Evolutionary conservation across 1,140 invertebrate genomes (phyloP).

Genomic region (Drosophila nigrodunni): DNA sequence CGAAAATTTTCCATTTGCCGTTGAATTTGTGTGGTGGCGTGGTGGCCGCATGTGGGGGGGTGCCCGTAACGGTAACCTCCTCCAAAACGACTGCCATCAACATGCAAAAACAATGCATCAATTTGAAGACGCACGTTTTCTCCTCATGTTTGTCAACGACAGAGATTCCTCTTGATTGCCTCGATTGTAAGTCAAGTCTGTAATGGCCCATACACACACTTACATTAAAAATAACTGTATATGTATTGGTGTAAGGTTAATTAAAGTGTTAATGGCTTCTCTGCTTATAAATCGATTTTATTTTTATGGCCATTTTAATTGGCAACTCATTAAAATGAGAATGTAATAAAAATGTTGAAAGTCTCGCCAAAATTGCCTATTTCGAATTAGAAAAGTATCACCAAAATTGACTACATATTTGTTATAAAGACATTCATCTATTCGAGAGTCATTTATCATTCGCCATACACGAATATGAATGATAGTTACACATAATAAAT

Average conservation of each 20-base stretch:
- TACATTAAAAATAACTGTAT: background rate
- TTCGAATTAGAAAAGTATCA: background rate
- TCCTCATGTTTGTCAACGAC: constrained; percentile 43
- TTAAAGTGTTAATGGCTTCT: constrained; percentile 59
- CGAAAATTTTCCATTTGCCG: constrained; percentile 60
- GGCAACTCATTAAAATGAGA: background rate
- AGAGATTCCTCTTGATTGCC: constrained; percentile 70
- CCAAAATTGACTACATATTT: constrained; percentile 6
- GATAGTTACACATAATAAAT: constrained; percentile 38
- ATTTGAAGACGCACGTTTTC: constrained; percentile 63
- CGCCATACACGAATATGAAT: constrained; percentile 8
- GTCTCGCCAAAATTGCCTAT: background rate
- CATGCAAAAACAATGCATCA: constrained; percentile 72
- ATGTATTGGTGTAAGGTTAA: constrained; percentile 43
- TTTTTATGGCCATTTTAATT: constrained; percentile 6
- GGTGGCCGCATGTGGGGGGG: constrained; percentile 12
- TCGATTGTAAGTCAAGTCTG: constrained; percentile 73
- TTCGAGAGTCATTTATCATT: constrained; percentile 1
- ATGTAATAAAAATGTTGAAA: constrained; percentile 5
- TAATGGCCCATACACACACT: constrained; percentile 9
- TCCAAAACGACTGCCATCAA: constrained; percentile 6
- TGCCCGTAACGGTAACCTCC: constrained; percentile 12
- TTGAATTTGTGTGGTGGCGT: constrained; percentile 59
- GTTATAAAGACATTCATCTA: background rate
- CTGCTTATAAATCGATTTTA: constrained; percentile 39